Evolutionary conservation across 2,888 invertebrate genomes (phyloP).

Genomic region (Tortrix viridana): DNA sequence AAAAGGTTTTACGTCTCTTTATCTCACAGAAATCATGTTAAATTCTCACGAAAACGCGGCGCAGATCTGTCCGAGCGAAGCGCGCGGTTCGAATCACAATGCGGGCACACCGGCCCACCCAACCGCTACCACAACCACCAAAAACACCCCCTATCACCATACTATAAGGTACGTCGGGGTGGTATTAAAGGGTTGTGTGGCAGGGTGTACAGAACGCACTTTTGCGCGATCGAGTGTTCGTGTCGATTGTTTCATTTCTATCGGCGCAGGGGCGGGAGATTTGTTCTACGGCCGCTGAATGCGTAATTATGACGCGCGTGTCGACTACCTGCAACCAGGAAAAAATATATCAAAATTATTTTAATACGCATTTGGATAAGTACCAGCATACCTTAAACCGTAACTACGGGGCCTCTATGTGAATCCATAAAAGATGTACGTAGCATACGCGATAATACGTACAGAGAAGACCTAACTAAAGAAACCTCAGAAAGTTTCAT

Average conservation of each 20-base stretch:
- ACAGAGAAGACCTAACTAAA: too few species aligned
- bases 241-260: slow-evolving; percentile 37
- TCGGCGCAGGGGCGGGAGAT: slow-evolving; percentile 3
- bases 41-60: slow-evolving; percentile 34
- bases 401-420: too few species aligned
- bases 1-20: slow-evolving; percentile 37
- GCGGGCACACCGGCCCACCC: slow-evolving; percentile 17
- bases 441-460: too few species aligned
- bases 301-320: slow-evolving; percentile 22
- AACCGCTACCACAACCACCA: neutral
- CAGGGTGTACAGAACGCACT: slow-evolving; percentile 30
- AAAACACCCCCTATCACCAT: too few species aligned
- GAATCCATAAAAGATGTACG: too few species aligned
- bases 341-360: slow-evolving; percentile 28
- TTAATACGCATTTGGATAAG: slow-evolving; percentile 3
- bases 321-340: slow-evolving; percentile 3
- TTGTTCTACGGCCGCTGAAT: slow-evolving; percentile 22
- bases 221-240: slow-evolving; percentile 29
- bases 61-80: slow-evolving; percentile 31
- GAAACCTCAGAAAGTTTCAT: too few species aligned
- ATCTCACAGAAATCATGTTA: slow-evolving; percentile 37
- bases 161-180: neutral
- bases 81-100: slow-evolving; percentile 30
- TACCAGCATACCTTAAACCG: too few species aligned
- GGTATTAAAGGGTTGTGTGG: neutral